Conservation (phyloP, 2,888 invertebrate species). For the Ctenicera cuprea region DNA sequence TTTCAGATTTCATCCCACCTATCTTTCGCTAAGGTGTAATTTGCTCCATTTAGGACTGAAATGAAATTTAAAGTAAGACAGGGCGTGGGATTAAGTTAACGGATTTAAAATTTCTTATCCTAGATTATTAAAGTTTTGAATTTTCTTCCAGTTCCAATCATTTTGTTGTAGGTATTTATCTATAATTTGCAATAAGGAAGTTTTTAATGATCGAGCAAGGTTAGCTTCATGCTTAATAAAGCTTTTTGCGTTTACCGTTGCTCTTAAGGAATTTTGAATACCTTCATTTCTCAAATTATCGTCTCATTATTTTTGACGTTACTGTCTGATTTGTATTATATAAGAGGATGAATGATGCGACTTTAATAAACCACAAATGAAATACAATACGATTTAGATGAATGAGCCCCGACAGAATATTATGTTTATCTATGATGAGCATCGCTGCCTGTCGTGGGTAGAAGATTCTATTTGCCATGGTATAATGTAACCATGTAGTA, state of each 20-base stretch:
- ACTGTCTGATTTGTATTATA: conserved; percentile 23
- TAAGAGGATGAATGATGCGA: conserved; percentile 26
- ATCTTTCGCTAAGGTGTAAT: conserved; percentile 26
- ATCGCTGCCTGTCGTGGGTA: conserved; percentile 23
- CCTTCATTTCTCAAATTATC: not conserved
- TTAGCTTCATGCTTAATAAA: no score
- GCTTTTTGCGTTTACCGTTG: conserved; percentile 1
- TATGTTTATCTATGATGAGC: conserved; percentile 23
- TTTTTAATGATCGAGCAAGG: no score
- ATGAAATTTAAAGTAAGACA: conserved; percentile 6
- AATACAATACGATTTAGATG: conserved; percentile 29
- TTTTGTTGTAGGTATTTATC: no score
- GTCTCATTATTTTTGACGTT: conserved; percentile 16
- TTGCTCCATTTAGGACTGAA: not conserved
- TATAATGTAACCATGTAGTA: conserved; percentile 12
- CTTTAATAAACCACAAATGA: conserved; percentile 23
- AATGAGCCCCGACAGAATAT: conserved; percentile 19
- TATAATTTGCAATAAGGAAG: no score
- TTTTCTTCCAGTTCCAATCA: no score
- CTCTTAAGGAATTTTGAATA: not conserved
- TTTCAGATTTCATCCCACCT: conserved; percentile 31
- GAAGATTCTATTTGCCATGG: conserved; percentile 24
- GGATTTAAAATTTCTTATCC: not conserved
- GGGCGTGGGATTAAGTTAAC: conserved; percentile 11
- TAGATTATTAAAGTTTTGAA: not conserved